Conservation (phyloP, 2,888 invertebrate species). For the Dexiosoma caninum region DNA sequence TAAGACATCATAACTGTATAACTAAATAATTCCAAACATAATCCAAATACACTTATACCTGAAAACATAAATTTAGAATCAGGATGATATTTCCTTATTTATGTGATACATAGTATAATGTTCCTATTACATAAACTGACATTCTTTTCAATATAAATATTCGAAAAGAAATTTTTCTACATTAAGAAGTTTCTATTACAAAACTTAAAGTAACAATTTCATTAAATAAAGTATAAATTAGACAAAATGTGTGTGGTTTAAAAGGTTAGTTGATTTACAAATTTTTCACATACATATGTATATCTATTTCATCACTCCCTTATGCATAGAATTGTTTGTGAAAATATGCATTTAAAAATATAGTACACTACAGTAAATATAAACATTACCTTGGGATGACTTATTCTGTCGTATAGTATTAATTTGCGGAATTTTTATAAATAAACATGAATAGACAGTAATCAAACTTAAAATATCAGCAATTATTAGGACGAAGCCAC, state of each 20-base stretch:
- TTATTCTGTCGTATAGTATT: constrained; percentile 81
- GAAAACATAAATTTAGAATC: neutral
- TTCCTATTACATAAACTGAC: no score
- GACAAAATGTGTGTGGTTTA: no score
- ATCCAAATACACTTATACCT: constrained; percentile 76
- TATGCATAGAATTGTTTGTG: neutral
- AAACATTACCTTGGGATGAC: constrained; percentile 81
- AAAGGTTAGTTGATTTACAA: no score
- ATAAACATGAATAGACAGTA: constrained; percentile 87
- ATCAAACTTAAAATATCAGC: constrained; percentile 83
- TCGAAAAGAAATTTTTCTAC: no score
- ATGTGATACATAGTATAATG: no score
- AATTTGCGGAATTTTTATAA: constrained; percentile 91
- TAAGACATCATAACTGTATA: constrained; percentile 89
- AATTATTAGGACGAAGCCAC: constrained; percentile 72
- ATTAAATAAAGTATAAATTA: no score
- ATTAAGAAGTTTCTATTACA: no score
- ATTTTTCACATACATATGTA: no score
- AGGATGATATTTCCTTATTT: neutral
- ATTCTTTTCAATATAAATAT: no score
- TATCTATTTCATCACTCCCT: no score
- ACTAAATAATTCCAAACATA: constrained; percentile 80
- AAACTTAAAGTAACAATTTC: no score
- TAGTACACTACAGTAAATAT: neutral
- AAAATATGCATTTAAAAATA: no score